Evolutionary conservation across 2,888 invertebrate genomes (phyloP), one percentile per base, ranked within the genome.

Genomic region (Molorchus minor): DNA sequence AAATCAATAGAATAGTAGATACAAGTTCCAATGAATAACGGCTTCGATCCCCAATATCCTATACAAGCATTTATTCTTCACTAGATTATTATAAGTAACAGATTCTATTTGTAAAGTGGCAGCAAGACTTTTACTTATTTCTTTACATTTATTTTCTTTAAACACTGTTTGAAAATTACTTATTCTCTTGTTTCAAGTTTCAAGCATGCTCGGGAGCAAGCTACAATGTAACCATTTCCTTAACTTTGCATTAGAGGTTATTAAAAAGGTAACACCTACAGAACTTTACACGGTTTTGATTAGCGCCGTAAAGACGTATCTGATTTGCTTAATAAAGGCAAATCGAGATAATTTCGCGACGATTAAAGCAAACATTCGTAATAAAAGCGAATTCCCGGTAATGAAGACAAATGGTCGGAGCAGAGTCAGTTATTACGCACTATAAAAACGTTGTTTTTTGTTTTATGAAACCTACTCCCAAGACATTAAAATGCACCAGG

Each of bases 401-500:
- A 55, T 45, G 55, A 55, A 55, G 55, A 55, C 45, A 55, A 55
- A 55, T 40, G 55, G 41, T 41, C 29, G 30, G 12, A 52, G 51
- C 51, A 20, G 49, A 51, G 51, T 36, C 29, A 41, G 63, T 64
- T 66, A 66, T 66, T 66, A 64, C 62, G 52, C 62, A 53, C 61
- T 56, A 64, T 64, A 67, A 64, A 66, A 67, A 64, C 62, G 54
- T 58, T 64, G 60, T 64, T 62, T 60, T n/a, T 64, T 62, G 64
- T 66, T 66, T 62, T 57, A 67, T 59, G 62, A 64, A 53, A 46
- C 53, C 64, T 51, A 58, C 59, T 65, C 59, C 61, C 54, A 44
- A 20, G 56, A 58, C 62, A 68, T 68, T 66, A 67, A 64, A 68
- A 69, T 66, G 64, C 62, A 68, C 53, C 63, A 61, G 55, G 61